These are phyloP conservation scores for Enteromius unitaeniatus DNA, from an alignment of 2,797 vertebrate genomes.

Conservation along the genomic window DNA sequence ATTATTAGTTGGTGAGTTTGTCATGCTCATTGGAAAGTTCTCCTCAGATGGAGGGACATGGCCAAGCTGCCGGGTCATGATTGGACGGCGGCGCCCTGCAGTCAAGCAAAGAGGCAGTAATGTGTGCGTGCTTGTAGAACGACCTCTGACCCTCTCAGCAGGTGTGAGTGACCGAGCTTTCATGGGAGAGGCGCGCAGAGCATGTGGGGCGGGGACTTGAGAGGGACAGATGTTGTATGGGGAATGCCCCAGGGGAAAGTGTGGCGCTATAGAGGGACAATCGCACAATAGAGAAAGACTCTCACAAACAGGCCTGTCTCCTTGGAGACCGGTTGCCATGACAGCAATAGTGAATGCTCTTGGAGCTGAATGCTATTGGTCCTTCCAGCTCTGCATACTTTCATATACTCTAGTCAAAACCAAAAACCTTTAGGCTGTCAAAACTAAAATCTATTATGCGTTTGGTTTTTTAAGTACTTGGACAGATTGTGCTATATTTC, in stretches of 20 bases:
- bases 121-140: constrained; percentile 55
- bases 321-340: constrained; percentile 66
- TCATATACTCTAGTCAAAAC: not conserved
- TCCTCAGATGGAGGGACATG: constrained; percentile 51
- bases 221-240: constrained; percentile 77
- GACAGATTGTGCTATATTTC: not conserved
- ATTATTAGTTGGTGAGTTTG: constrained; percentile 15
- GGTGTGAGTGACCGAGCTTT: constrained; percentile 72
- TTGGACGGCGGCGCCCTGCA: constrained; percentile 44
- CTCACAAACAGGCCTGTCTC: constrained; percentile 67
- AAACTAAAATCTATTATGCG: constrained; percentile 24
- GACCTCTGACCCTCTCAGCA: constrained; percentile 77
- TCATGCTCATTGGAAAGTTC: constrained; percentile 40
- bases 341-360: constrained; percentile 63
- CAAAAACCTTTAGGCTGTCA: constrained; percentile 8
- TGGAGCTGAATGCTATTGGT: not conserved
- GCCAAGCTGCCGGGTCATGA: constrained; percentile 37
- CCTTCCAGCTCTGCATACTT: constrained; percentile 23
- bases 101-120: constrained; percentile 52
- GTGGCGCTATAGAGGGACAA: constrained; percentile 66
- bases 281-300: constrained; percentile 68
- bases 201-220: constrained; percentile 38
- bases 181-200: constrained; percentile 61
- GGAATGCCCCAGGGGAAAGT: constrained; percentile 75
- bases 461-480: constrained; percentile 12